Evolutionary conservation across 1,140 invertebrate genomes (phyloP).

Genomic region (Sycophaga agraensis): DNA sequence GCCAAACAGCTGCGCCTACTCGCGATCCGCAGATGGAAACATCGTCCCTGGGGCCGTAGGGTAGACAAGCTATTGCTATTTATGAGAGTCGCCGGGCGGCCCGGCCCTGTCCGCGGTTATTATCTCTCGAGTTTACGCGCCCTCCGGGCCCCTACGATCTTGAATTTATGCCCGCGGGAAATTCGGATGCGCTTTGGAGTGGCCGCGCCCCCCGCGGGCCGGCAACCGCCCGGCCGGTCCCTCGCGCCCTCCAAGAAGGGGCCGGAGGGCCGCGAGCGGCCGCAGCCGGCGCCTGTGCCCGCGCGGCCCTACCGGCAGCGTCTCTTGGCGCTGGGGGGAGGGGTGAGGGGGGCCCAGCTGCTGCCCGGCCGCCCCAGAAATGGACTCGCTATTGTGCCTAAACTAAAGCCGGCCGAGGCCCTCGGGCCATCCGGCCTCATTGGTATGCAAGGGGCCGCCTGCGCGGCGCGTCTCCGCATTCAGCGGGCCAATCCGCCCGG

Average conservation of each 20-base stretch:
- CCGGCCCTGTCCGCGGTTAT: slow-evolving; percentile 17
- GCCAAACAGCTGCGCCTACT: too few relatives aligned
- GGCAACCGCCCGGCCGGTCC: too few relatives aligned
- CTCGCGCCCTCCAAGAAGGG: too few relatives aligned
- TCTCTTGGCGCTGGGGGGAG: too few relatives aligned
- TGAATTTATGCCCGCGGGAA: slow-evolving; percentile 17
- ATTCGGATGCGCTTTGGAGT: background rate
- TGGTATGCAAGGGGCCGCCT: slow-evolving; percentile 54
- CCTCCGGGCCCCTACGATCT: background rate
- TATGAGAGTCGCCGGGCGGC: slow-evolving; percentile 5
- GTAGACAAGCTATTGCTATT: slow-evolving; percentile 21
- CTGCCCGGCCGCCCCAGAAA: slow-evolving; percentile 33
- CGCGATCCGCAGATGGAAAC: slow-evolving; percentile 15
- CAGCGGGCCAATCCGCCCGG: too few relatives aligned
- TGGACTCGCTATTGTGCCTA: slow-evolving; percentile 54
- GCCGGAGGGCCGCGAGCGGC: too few relatives aligned
- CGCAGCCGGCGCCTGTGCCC: too few relatives aligned
- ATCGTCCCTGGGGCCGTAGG: too few relatives aligned
- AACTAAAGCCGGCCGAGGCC: slow-evolving; percentile 52
- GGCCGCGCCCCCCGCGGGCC: too few relatives aligned
- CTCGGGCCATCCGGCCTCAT: slow-evolving; percentile 49
- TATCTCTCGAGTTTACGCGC: slow-evolving; percentile 16
- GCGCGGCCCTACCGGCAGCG: too few relatives aligned
- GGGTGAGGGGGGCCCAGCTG: slow-evolving; percentile 20
- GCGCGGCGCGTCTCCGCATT: too few relatives aligned